Conservation (phyloP, 2,888 invertebrate species). For the Spilarctia lutea region DNA sequence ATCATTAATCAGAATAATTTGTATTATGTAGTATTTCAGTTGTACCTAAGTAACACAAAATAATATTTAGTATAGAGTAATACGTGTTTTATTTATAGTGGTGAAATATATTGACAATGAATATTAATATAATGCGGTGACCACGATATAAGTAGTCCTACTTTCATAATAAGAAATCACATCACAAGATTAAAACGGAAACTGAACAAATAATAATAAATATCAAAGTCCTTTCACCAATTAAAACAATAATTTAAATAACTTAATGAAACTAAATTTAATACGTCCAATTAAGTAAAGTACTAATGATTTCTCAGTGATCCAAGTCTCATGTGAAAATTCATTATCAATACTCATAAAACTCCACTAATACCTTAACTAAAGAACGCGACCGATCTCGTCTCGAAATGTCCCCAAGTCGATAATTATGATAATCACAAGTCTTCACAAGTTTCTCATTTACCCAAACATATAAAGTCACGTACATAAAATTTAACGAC, state of each 20-base stretch:
- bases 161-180: not conserved
- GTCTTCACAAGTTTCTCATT: constrained; percentile 41
- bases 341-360: constrained; percentile 12
- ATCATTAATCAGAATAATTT: not conserved
- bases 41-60: not conserved
- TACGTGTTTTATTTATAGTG: not conserved
- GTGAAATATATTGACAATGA: not conserved
- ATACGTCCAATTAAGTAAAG: not conserved
- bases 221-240: not conserved
- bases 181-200: not conserved
- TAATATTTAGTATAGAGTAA: not conserved
- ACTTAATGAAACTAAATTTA: not conserved
- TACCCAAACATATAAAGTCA: constrained; percentile 39
- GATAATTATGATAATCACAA: constrained; percentile 44
- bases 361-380: constrained; percentile 11
- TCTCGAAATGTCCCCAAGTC: not conserved
- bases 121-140: not conserved
- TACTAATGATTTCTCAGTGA: not conserved
- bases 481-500: constrained; percentile 51
- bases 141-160: not conserved
- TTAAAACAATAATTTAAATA: not conserved
- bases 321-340: not conserved
- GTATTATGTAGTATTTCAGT: not conserved
- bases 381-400: not conserved
- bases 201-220: not conserved